A percentile compares a stretch with the other conserved stretches of the same genome.
phyloP scores from a whole-genome alignment of 2,113 vertebrate species.

The Pholis gunnellus region DNA sequence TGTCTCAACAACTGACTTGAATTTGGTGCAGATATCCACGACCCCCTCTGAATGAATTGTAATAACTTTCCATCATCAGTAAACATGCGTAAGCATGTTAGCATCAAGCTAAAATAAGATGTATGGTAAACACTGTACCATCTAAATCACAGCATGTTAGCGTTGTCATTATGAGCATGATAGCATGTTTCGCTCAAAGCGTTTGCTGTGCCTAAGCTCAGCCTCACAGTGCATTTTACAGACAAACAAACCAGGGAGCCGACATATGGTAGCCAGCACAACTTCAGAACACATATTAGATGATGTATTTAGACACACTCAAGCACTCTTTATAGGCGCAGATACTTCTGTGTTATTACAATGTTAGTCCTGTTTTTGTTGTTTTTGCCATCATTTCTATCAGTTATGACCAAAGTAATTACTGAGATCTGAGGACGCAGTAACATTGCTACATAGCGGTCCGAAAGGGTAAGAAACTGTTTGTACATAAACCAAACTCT shows the following conservation, averaged over 20 bases:
- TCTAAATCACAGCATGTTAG: background rate
- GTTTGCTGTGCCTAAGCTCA: no score
- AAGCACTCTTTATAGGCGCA: no score
- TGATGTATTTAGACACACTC: no score
- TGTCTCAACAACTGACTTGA: background rate
- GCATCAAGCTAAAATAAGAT: no score
- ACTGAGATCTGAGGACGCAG: background rate
- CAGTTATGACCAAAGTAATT: background rate
- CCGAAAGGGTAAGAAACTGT: background rate
- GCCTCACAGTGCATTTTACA: background rate
- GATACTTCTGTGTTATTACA: background rate
- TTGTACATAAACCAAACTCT: background rate
- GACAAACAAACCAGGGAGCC: background rate
- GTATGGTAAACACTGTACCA: background rate
- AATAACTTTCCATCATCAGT: background rate
- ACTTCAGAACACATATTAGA: background rate
- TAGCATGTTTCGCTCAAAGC: no score
- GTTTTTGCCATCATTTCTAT: background rate
- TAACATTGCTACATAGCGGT: background rate
- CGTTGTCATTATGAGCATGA: no score
- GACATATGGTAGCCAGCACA: background rate
- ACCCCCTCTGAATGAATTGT: background rate
- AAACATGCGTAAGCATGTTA: background rate
- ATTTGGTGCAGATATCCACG: background rate
- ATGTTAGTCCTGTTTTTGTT: background rate